Evolutionary conservation across 2,888 invertebrate species (phyloP).

Genomic region (Hymenopus coronatus): DNA sequence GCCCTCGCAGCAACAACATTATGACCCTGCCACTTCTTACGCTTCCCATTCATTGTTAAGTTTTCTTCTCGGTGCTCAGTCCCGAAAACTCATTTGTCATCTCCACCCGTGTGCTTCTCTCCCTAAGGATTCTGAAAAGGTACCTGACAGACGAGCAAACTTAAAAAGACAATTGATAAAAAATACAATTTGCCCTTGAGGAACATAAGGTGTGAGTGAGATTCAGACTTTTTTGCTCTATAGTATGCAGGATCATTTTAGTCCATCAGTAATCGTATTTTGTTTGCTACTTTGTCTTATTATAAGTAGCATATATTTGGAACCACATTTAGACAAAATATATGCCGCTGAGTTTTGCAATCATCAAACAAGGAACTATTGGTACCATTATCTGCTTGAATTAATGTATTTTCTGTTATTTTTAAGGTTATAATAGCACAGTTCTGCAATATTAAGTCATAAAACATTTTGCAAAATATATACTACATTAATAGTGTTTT

Average conservation of each 20-base stretch:
- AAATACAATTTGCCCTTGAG: conserved; percentile 1
- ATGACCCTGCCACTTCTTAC: neutral
- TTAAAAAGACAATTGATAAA: conserved; percentile 6
- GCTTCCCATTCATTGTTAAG: neutral
- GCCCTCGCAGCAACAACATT: neutral
- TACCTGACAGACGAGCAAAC: neutral
- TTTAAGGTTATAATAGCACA: too few relatives aligned
- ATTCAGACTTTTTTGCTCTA: neutral
- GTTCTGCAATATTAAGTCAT: too few relatives aligned
- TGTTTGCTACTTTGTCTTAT: neutral
- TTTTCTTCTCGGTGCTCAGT: neutral
- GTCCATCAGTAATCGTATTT: neutral
- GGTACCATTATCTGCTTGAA: too few relatives aligned
- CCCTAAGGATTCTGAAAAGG: neutral
- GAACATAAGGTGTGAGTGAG: neutral
- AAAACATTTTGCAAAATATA: too few relatives aligned
- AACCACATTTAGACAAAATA: too few relatives aligned
- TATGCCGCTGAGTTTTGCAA: too few relatives aligned
- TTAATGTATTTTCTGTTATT: too few relatives aligned
- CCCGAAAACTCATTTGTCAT: conserved; percentile 13
- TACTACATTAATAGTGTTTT: too few relatives aligned
- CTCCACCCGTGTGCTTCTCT: neutral
- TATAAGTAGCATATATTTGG: neutral
- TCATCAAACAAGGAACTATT: too few relatives aligned
- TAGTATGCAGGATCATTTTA: neutral